Percentiles rank a stretch among this genome's conserved stretches.
Evolutionary conservation across 2,797 vertebrate species (phyloP).

Genomic region (Acropternis orthonyx): DNA sequence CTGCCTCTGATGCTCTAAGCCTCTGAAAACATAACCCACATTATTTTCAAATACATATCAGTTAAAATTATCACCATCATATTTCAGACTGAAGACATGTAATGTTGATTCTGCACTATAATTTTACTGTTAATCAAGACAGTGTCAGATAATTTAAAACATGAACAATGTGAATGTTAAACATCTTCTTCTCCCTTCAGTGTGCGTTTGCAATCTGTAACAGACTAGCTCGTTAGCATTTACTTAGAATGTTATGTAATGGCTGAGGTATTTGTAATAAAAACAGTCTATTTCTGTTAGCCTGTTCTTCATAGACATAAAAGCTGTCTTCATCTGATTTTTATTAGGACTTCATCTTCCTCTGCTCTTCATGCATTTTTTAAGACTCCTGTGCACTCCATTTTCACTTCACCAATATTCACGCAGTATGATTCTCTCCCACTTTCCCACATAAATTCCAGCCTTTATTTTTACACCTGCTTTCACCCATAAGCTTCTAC

Average conservation of each 20-base stretch:
- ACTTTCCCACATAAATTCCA: background rate
- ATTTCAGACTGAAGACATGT: background rate
- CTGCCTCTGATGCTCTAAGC: background rate
- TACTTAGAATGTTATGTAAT: conserved; percentile 51
- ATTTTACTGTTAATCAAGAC: background rate
- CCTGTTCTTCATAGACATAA: conserved; percentile 29
- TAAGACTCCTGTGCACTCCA: background rate
- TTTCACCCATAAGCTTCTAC: background rate
- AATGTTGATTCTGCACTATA: background rate
- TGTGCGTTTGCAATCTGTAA: background rate
- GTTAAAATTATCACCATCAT: background rate
- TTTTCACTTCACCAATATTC: background rate
- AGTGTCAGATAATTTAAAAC: background rate
- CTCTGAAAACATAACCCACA: fast-evolving
- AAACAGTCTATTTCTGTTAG: conserved; percentile 61
- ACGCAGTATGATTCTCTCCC: background rate
- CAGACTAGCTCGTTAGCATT: conserved; percentile 11
- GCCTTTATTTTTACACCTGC: background rate
- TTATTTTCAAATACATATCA: background rate
- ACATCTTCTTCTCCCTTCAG: background rate
- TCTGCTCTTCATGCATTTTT: conserved; percentile 2
- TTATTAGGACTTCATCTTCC: conserved; percentile 51
- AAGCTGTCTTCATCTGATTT: conserved; percentile 58
- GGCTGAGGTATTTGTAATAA: conserved; percentile 61
- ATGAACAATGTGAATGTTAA: background rate